Percentiles rank a stretch among this genome's conserved stretches.
Evolutionary conservation across 2,113 vertebrate genomes (phyloP).

Genomic region (Fulmarus glacialis): DNA sequence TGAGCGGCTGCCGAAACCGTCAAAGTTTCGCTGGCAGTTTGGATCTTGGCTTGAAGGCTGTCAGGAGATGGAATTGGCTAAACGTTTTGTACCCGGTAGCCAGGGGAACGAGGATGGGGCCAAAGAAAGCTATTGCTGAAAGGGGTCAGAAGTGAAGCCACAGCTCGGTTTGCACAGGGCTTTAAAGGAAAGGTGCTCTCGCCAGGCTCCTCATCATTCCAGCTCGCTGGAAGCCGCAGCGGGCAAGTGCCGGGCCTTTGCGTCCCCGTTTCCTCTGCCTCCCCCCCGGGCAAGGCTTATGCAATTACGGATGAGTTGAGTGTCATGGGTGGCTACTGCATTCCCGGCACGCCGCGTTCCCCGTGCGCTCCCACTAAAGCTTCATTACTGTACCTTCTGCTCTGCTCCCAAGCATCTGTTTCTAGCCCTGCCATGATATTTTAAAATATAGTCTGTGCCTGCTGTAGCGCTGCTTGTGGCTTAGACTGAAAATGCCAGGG

Average conservation of each 20-base stretch:
- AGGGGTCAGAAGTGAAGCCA: not conserved
- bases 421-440: not conserved
- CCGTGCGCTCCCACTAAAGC: not conserved
- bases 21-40: not conserved
- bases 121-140: not conserved
- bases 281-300: not conserved
- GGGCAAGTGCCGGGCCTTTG: not conserved
- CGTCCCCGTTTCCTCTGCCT: not conserved
- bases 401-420: conserved; percentile 29
- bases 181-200: not conserved
- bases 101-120: accelerated
- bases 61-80: not conserved
- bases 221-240: accelerated
- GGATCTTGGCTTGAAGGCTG: accelerated
- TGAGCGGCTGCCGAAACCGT: not conserved
- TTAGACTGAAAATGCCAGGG: conserved; percentile 42
- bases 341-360: not conserved
- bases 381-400: conserved; percentile 33
- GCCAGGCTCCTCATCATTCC: not conserved
- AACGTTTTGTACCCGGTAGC: not conserved
- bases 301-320: not conserved
- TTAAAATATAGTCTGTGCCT: not conserved
- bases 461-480: not conserved
- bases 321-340: not conserved
- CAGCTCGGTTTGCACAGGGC: accelerated